Conservation (phyloP, 2,797 vertebrate genomes). For the Scolopax rusticola region DNA sequence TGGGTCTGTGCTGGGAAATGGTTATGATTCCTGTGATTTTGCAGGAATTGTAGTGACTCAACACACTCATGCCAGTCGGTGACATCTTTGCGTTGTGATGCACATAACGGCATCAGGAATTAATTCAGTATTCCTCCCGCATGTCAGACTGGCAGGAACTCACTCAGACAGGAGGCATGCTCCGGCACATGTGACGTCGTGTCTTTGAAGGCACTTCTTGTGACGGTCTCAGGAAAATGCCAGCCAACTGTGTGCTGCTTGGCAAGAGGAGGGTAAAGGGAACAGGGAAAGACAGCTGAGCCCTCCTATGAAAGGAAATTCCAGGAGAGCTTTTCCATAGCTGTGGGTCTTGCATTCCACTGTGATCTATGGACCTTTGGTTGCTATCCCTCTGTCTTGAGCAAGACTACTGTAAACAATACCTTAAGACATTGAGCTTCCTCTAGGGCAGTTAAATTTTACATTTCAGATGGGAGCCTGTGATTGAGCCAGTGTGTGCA, state of each 20-base stretch:
- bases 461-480: not conserved
- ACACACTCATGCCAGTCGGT: not conserved
- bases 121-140: not conserved
- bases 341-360: not conserved
- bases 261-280: not conserved
- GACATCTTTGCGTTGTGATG: slow-evolving; percentile 22
- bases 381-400: not conserved
- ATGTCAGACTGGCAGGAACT: slow-evolving; percentile 14
- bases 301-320: not conserved
- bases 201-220: not conserved
- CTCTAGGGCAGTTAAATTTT: not conserved
- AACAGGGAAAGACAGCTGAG: not conserved
- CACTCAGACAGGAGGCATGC: not conserved
- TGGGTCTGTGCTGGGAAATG: not conserved
- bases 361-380: not conserved
- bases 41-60: slow-evolving; percentile 29
- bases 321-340: not conserved
- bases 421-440: not conserved
- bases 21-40: not conserved
- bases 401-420: not conserved
- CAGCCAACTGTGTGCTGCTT: not conserved
- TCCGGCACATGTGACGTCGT: fast-evolving
- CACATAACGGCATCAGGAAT: not conserved
- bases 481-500: not conserved
- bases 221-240: not conserved